Percentiles rank a stretch among this genome's conserved stretches.
These are phyloP conservation scores for Dysdera silvatica DNA, from an alignment of 1,140 invertebrate genomes.

Conservation along the genomic window DNA sequence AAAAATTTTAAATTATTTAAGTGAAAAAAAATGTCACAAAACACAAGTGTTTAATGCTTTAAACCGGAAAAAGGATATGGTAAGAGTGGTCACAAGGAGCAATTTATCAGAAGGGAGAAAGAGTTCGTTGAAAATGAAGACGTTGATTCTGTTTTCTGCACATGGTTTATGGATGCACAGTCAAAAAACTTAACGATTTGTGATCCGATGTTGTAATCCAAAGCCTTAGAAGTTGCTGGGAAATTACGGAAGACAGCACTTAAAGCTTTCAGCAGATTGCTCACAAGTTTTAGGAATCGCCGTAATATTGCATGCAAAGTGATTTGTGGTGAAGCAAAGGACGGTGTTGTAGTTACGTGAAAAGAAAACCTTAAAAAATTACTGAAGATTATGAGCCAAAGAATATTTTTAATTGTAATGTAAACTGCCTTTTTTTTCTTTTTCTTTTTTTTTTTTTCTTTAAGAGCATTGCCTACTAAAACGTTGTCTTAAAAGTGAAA, in stretches of 20 bases:
- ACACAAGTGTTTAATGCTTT: no score
- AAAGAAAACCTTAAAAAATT: neutral
- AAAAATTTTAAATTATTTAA: no score
- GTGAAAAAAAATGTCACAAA: no score
- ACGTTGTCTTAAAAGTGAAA: slow-evolving; percentile 30
- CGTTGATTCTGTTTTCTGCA: no score
- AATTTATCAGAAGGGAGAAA: no score
- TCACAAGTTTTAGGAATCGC: neutral
- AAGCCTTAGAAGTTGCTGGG: neutral
- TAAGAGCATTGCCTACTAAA: slow-evolving; percentile 27
- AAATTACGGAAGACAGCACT: neutral
- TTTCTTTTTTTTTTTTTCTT: no score
- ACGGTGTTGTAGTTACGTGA: neutral
- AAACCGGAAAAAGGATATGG: no score
- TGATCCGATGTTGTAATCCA: neutral
- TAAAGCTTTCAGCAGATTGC: neutral
- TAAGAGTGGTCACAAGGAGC: no score
- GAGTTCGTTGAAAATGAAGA: no score
- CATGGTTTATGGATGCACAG: no score
- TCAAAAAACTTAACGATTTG: neutral
- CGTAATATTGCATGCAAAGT: neutral
- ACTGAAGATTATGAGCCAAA: slow-evolving; percentile 10
- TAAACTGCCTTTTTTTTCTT: slow-evolving; percentile 34
- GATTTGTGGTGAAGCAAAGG: neutral
- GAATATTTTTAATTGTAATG: slow-evolving; percentile 34